Base-by-base conservation (phyloP, 1,140 invertebrate genomes). In the Tetramorium alpestre region DNA sequence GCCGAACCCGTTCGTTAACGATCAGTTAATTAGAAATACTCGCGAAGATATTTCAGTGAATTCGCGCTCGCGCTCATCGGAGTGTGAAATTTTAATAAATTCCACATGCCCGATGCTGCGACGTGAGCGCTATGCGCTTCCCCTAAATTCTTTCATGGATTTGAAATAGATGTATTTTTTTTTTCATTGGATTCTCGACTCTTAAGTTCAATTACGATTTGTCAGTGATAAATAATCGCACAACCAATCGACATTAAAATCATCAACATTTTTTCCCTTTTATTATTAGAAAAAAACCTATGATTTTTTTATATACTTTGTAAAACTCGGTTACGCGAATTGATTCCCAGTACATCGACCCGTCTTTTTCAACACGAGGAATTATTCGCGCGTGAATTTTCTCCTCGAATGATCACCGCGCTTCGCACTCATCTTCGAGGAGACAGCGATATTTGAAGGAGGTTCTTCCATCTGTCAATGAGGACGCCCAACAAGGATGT, bases 11-110 rank as follows among this genome's bases (percentile, higher is more conserved):
- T 41, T 75, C 56, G 41, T 84, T 75, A 84, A 25, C 28, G 41
- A 25, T n/a, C 28, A 75, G 69, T 84, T 84, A 84, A 84, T 84
- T 84, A 75, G 69, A 84, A 84, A 84, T 84, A 84, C n/a, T 18
- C 56, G 18, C 54, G 3, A 84, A 75, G 54, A 84, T 75, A 60
- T 81, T 69, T 47, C 38, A 8, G 3, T 75, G 28, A 75, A 62
- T 75, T 69, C 11, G 2, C 69, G 25, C 25, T 33, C 3, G 6
- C 18, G 28, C 41, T 75, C 28, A 8, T 75, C 28, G 7, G 8
- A 56, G n/a, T 60, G 41, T 75, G 8, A 62, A 84, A 73, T 84
- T 84, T 75, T 84, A 73, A 73, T 75, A 62, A 84, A 73, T 62
- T 84, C 56, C 54, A n/a, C 28, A 54, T 5, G n/a, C 18, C 16